Conservation (phyloP, 2,888 invertebrate genomes). For the Ferdinandea cuprea region DNA sequence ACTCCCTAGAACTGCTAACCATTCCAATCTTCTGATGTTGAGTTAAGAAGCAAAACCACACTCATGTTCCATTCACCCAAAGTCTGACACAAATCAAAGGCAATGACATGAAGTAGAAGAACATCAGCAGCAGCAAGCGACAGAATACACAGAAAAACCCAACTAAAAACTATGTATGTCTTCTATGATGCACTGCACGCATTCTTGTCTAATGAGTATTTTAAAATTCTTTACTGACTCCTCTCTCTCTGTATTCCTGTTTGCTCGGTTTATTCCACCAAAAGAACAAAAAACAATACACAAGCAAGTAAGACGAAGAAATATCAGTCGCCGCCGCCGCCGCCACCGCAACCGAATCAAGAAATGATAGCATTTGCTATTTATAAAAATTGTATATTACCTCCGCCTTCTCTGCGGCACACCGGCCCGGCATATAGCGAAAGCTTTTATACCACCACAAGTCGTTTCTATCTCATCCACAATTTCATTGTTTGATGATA, state of each 20-base stretch:
- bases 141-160: not conserved
- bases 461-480: not conserved
- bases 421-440: slow-evolving; percentile 46
- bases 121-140: not conserved
- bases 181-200: slow-evolving; percentile 61
- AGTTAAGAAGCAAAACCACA: not conserved
- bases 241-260: not conserved
- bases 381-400: slow-evolving; percentile 51
- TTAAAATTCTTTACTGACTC: slow-evolving; percentile 41
- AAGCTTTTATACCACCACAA: slow-evolving; percentile 16
- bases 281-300: slow-evolving; percentile 22
- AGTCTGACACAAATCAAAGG: slow-evolving; percentile 62
- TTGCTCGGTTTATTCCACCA: not conserved
- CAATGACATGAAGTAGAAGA: slow-evolving; percentile 53
- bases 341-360: slow-evolving; percentile 10
- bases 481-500: not conserved
- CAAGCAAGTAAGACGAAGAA: slow-evolving; percentile 1
- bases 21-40: not conserved
- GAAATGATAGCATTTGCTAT: slow-evolving; percentile 73
- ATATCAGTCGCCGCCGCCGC: not conserved
- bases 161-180: slow-evolving; percentile 22
- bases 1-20: too few species aligned
- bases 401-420: slow-evolving; percentile 25
- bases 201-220: slow-evolving; percentile 71
- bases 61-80: slow-evolving; percentile 47